phyloP scores from a whole-genome alignment of 2,888 invertebrate species.

The Drosophila pullipes region DNA sequence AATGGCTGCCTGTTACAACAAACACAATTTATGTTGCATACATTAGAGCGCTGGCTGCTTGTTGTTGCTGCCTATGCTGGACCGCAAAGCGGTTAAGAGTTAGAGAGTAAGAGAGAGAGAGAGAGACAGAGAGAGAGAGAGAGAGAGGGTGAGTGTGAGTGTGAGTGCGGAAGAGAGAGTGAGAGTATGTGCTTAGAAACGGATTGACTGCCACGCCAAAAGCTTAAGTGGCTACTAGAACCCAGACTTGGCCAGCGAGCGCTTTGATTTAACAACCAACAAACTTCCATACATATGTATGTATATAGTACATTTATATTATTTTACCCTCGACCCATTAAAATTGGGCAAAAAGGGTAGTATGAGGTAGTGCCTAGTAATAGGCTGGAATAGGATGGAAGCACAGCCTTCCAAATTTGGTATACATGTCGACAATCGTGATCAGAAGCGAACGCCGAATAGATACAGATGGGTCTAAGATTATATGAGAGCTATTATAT shows the following conservation, averaged over 20 bases:
- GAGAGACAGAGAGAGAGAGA: not conserved
- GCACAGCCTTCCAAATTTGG: not conserved
- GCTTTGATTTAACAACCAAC: constrained; percentile 66
- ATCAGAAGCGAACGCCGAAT: not conserved
- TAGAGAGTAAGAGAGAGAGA: not conserved
- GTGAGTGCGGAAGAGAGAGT: not conserved
- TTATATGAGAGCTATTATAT: not conserved
- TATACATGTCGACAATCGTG: not conserved
- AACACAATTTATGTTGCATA: constrained; percentile 76
- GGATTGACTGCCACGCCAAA: constrained; percentile 79
- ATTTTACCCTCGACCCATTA: constrained; percentile 9
- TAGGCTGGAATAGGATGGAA: no score
- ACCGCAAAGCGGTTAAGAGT: constrained; percentile 63
- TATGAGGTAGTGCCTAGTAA: not conserved
- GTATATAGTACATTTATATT: not conserved
- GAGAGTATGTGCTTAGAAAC: constrained; percentile 62
- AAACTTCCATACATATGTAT: constrained; percentile 13
- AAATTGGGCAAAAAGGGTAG: not conserved
- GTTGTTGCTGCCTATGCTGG: constrained; percentile 32
- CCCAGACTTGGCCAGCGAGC: constrained; percentile 46
- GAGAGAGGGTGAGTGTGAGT: not conserved
- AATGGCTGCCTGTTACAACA: constrained; percentile 56
- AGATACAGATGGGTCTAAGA: not conserved
- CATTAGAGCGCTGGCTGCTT: constrained; percentile 56
- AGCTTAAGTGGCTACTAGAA: constrained; percentile 74